These are phyloP conservation scores for Leptocoma aspasia DNA, from an alignment of 2,113 vertebrate species.

Conservation along the genomic window DNA sequence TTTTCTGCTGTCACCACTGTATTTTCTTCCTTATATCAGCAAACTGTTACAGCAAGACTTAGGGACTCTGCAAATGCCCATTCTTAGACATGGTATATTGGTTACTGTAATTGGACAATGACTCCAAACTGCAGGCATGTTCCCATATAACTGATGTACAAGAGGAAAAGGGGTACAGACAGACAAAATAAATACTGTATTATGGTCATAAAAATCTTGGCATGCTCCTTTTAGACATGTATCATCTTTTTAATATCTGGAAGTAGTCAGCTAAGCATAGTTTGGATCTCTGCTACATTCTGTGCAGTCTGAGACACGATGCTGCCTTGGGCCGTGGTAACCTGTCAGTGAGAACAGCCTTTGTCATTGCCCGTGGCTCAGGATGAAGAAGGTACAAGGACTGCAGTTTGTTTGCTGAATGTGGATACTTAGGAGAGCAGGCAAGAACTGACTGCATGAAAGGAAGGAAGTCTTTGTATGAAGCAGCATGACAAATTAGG, in stretches of 20 bases:
- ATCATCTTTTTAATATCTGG: background rate
- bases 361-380: background rate
- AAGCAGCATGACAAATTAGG: background rate
- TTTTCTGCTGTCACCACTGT: background rate
- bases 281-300: background rate
- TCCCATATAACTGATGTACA: background rate
- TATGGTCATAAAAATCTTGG: background rate
- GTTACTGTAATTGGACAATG: background rate
- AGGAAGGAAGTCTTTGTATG: background rate
- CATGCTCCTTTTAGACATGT: background rate
- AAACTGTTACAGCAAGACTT: background rate
- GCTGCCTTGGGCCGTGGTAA: background rate
- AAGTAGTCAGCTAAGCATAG: background rate
- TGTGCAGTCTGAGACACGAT: background rate
- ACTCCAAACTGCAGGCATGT: background rate
- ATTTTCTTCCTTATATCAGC: background rate
- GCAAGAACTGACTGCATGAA: background rate
- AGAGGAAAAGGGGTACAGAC: background rate
- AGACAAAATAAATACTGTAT: background rate
- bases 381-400: background rate
- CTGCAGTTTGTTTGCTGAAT: background rate
- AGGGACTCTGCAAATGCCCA: background rate
- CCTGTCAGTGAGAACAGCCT: background rate
- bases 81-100: accelerated
- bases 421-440: background rate